Evolutionary conservation across 1,140 invertebrate genomes (phyloP).

Genomic region (Atta colombica): DNA sequence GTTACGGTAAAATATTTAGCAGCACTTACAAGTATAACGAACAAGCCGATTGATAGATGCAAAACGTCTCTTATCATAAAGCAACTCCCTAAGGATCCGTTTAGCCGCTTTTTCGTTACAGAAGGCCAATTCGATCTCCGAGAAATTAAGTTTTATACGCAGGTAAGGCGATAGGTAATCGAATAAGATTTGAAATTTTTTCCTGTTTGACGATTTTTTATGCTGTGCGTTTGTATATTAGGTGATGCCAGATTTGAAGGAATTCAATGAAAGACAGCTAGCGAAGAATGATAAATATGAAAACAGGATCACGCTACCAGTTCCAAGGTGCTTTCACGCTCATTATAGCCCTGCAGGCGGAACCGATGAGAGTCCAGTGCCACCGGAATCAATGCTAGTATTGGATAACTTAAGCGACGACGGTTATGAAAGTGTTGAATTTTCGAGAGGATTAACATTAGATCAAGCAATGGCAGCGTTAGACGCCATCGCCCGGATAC

Average conservation of each 20-base stretch:
- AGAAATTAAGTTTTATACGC: slow-evolving; percentile 94
- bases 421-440: slow-evolving; percentile 87
- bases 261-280: slow-evolving; percentile 86
- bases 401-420: slow-evolving; percentile 88
- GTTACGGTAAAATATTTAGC: slow-evolving; percentile 50
- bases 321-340: slow-evolving; percentile 90
- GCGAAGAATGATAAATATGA: slow-evolving; percentile 28
- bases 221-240: slow-evolving; percentile 72
- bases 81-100: slow-evolving; percentile 91
- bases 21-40: not conserved
- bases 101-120: slow-evolving; percentile 91
- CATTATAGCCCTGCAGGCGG: slow-evolving; percentile 87
- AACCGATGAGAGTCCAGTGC: slow-evolving; percentile 86
- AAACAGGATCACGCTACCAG: slow-evolving; percentile 85
- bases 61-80: slow-evolving; percentile 91
- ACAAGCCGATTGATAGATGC: slow-evolving; percentile 82
- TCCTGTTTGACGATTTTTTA: slow-evolving; percentile 14
- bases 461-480: slow-evolving; percentile 90
- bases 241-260: slow-evolving; percentile 89
- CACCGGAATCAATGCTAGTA: slow-evolving; percentile 89
- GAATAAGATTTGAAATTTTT: not conserved
- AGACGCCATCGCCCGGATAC: slow-evolving; percentile 90
- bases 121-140: slow-evolving; percentile 93
- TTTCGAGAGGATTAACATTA: slow-evolving; percentile 90
- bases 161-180: slow-evolving; percentile 85